phyloP scores from a whole-genome alignment of 2,888 invertebrate species.

The Cerastis leucographa region DNA sequence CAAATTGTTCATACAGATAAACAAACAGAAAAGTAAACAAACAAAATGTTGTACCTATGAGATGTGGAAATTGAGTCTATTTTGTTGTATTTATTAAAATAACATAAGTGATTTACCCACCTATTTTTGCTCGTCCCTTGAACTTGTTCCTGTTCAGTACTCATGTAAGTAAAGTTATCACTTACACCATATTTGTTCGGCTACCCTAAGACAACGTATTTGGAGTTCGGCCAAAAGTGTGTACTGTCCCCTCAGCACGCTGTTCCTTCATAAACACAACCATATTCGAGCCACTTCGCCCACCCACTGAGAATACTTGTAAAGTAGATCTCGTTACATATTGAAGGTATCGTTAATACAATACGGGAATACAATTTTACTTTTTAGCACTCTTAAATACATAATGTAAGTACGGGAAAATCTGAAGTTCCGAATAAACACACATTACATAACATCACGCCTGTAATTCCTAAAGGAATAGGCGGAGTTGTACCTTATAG shows the following conservation, averaged over 20 bases:
- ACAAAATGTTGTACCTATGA: background rate
- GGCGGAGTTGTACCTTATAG: too few species aligned
- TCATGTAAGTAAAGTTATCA: constrained; percentile 32
- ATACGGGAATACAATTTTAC: constrained; percentile 10
- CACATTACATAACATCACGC: too few species aligned
- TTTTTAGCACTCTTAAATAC: background rate
- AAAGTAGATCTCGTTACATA: constrained; percentile 22
- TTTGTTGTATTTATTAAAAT: background rate
- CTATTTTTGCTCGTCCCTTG: background rate
- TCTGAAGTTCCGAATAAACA: background rate
- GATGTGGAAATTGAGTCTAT: background rate
- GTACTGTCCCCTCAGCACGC: constrained; percentile 33
- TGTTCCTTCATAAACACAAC: constrained; percentile 50
- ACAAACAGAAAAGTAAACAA: background rate
- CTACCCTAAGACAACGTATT: constrained; percentile 58
- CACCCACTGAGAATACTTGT: constrained; percentile 25
- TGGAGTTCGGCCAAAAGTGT: constrained; percentile 64
- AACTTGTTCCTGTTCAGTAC: background rate
- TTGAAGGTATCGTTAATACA: constrained; percentile 10
- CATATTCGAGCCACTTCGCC: constrained; percentile 30
- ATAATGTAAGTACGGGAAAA: background rate
- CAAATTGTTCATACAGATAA: too few species aligned
- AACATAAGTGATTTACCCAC: background rate
- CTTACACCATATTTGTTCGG: constrained; percentile 51
- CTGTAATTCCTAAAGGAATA: too few species aligned